These are phyloP conservation scores for Platycnemis pennipes DNA, from an alignment of 2,888 invertebrate genomes.

Conservation along the genomic window DNA sequence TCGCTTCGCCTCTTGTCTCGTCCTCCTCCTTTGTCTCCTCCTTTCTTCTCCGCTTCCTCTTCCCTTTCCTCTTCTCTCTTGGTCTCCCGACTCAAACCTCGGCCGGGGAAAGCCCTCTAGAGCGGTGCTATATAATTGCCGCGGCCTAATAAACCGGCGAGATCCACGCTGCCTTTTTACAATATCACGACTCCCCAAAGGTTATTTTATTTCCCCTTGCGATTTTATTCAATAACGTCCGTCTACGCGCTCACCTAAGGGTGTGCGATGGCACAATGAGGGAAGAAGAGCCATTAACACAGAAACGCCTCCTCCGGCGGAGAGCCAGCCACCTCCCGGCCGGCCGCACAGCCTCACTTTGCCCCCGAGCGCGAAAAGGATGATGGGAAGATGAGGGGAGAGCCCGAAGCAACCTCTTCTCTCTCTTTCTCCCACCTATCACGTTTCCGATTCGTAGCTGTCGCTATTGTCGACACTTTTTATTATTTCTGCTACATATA, in stretches of 20 bases:
- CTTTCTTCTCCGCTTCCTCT: neutral
- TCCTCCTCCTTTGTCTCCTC: conserved; percentile 19
- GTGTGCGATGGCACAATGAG: neutral
- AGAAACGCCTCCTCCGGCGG: neutral
- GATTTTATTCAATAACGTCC: conserved; percentile 23
- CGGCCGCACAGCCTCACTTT: neutral
- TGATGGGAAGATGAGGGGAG: neutral
- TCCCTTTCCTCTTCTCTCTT: conserved; percentile 3
- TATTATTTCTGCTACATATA: neutral
- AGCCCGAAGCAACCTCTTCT: neutral
- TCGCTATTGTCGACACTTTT: neutral
- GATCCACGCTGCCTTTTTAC: conserved; percentile 22
- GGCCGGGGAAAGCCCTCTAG: neutral
- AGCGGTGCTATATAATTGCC: conserved; percentile 5
- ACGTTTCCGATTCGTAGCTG: conserved; percentile 8
- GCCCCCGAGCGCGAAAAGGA: conserved; percentile 8
- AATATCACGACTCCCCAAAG: conserved; percentile 18
- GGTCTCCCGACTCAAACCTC: neutral
- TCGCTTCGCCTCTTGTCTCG: neutral
- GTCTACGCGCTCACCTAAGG: neutral
- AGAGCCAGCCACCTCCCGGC: too few species aligned
- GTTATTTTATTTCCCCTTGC: neutral
- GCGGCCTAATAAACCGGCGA: neutral
- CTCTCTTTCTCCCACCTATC: neutral
- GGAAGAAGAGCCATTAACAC: neutral